Base-by-base conservation (phyloP, 2,113 vertebrate species). In the Sinocyclocheilus anshuiensis region DNA sequence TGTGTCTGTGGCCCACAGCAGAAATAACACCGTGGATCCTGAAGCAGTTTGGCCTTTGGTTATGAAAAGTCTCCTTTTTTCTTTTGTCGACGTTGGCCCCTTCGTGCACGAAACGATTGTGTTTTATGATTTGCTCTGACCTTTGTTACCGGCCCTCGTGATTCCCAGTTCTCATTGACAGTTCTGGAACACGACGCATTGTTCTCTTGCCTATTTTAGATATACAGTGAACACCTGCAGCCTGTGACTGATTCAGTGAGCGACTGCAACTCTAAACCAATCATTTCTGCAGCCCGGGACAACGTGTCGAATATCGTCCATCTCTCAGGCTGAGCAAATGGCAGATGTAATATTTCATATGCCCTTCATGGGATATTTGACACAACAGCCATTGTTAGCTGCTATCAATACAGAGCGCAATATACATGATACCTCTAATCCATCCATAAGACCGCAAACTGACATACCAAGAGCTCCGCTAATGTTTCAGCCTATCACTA, bases 1-100 rank as follows among this genome's bases (percentile, higher is more conserved):
- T 87, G 91, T 24, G 4, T 92, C 86, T 87, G 50, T 53, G 84
- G 88, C 81, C 87, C 89, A 12, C 77, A 89, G 91, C 91, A 83
- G 72, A 77, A 93, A 92, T 57, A 74, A 90, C 88, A 90, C 50
- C 29, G 85, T 89, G 89, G 88, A 59, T 91, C 89, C 88, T 90
- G 71, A 81, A 86, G 88, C 91, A 78, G 77, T 83, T 72, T 88
- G 87, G 89, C 90, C 90, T 91, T 83, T 91, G 88, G 89, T 90
- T 90, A 87, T 74, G 76, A 72, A 0, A 22, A 89, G 88, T 92
- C 87, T 90, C 88, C 85, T 90, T 92, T 92, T 92, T 91, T 91
- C 82, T 57, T 18, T 75, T 59, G 39, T 63, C 84, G 69, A 84
- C 71, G 39, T 20, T 85, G 77, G 63, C 55, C 86, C 71, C 15